Evolutionary conservation across 2,797 vertebrate species (phyloP), one percentile per base, ranked within the genome.

Genomic region (Clarias platycephalus): DNA sequence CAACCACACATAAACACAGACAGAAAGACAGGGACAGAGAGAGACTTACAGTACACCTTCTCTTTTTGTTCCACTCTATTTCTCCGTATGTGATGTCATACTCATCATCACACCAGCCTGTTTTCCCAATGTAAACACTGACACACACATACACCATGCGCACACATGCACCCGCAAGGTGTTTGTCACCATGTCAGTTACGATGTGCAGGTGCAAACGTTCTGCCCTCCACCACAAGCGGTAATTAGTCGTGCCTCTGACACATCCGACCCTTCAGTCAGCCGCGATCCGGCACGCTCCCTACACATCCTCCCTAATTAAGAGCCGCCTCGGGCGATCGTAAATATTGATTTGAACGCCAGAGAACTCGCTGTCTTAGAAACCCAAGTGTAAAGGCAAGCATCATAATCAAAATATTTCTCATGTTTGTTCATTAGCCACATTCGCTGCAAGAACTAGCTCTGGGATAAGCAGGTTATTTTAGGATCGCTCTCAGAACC

Each of bases 321-420:
- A 78, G 66, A 58, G 34, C 71, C 37, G 84, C 87, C 88, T 88
- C 44, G 76, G 89, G 90, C 87, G 74, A 86, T 83, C 81, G 84
- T 87, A 90, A 90, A 90, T 90, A 91, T 91, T 87, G 87, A 88
- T 88, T 89, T 87, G 84, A 87, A 75, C 55, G 80, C 24, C 63
- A 79, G 58, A 55, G 72, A 87, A 88, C 84, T 85, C 67, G 55
- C 67, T 83, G 83, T 85, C 83, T 87, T 76, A n/a, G 68, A 85
- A 84, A 72, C 55, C 71, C 24, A 62, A 31, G 15, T 53, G 70
- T 63, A 80, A 85, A 87, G 71, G 67, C 40, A 78, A 81, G 37
- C 58, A 62, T 84, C 85, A 77, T 63, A 57, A 55, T 86, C 77
- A 77, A 74, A 82, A 66, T 70, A 26, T 58, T 84, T 78, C 34